Evolutionary conservation across 2,888 invertebrate genomes (phyloP).

Genomic region (Xestia xanthographa): DNA sequence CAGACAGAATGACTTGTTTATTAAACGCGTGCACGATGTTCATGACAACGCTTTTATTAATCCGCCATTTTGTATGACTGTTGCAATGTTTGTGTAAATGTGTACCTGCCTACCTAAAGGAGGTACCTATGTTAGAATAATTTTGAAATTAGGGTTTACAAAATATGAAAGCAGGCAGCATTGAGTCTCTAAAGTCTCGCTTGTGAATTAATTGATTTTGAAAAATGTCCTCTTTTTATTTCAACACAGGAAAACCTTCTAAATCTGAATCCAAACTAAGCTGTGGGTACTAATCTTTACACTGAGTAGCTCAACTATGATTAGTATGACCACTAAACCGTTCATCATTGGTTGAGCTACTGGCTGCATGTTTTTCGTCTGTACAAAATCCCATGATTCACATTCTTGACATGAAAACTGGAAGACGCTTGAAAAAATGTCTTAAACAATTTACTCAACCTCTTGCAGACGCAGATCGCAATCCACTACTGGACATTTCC

Average conservation of each 20-base stretch:
- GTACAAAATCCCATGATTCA: not conserved
- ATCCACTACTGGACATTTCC: not conserved
- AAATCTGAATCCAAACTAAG: not conserved
- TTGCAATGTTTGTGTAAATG: not conserved
- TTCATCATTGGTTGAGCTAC: not conserved
- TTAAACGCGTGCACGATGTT: constrained; percentile 67
- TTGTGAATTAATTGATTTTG: not conserved
- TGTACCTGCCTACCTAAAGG: not conserved
- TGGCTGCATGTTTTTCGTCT: not conserved
- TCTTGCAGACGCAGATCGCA: not conserved
- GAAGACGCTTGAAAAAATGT: not conserved
- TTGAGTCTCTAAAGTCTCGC: not conserved
- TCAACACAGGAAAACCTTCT: not conserved
- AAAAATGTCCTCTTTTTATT: too few relatives aligned
- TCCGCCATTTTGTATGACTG: constrained; percentile 40
- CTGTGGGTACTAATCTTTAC: not conserved
- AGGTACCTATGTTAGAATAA: not conserved
- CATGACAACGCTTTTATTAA: constrained; percentile 58
- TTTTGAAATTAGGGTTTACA: not conserved
- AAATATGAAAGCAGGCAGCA: not conserved
- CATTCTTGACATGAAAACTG: not conserved
- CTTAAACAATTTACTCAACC: not conserved
- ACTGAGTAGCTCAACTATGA: not conserved
- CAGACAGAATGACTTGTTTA: constrained; percentile 74
- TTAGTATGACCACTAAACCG: not conserved